A percentile compares a stretch with the other conserved stretches of the same genome.
These are phyloP conservation scores for Ictidomys tridecemlineatus DNA, from an alignment of 2,113 vertebrate species.

Conservation along the genomic window DNA sequence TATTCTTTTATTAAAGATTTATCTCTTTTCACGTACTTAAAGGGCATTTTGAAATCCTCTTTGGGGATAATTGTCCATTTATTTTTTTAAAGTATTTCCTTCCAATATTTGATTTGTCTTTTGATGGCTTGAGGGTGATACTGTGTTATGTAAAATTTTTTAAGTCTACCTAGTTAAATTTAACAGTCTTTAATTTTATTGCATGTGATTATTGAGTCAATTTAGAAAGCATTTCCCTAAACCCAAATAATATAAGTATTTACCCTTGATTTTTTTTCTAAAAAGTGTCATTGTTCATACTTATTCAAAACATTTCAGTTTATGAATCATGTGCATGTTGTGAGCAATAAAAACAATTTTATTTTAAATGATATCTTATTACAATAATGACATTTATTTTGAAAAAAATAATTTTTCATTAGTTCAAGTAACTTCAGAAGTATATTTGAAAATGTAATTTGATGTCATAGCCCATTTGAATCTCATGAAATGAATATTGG, in stretches of 20 bases:
- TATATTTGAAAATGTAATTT: background rate
- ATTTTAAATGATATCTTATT: background rate
- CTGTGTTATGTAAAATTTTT: background rate
- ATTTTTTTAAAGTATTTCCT: background rate
- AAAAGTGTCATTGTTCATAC: background rate
- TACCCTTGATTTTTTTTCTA: background rate
- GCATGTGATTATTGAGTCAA: background rate
- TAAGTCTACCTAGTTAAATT: background rate
- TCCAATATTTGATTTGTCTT: background rate
- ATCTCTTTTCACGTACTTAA: background rate
- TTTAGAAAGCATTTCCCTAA: background rate
- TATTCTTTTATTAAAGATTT: background rate
- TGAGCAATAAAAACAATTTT: background rate
- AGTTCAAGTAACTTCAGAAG: constrained; percentile 16
- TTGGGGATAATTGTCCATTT: background rate
- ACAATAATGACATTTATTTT: background rate
- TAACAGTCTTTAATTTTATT: background rate
- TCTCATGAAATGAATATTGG: background rate
- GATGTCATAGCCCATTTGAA: background rate
- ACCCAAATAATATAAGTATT: background rate
- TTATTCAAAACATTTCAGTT: constrained; percentile 22
- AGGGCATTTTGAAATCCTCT: background rate
- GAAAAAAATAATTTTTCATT: background rate
- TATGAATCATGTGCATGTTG: background rate
- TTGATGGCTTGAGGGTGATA: background rate